These are phyloP conservation scores for Drosophila guanche DNA, from an alignment of 1,140 invertebrate species.

Conservation along the genomic window DNA sequence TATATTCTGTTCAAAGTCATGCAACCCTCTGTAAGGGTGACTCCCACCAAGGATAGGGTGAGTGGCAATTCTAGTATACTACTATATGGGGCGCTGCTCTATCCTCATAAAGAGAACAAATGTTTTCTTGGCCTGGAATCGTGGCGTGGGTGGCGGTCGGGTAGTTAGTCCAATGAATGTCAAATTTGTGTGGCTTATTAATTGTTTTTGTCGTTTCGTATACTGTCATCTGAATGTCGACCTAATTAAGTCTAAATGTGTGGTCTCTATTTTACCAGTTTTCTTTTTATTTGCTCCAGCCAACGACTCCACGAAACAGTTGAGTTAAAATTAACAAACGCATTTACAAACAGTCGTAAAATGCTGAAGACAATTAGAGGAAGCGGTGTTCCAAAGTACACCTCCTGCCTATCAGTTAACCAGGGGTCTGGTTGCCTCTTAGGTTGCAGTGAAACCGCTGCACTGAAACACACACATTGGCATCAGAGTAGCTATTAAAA, in stretches of 20 bases:
- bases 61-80: slow-evolving; percentile 22
- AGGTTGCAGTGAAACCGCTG: slow-evolving; percentile 4
- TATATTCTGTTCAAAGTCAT: too few species aligned
- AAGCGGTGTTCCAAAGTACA: too few species aligned
- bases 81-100: slow-evolving; percentile 18
- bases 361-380: slow-evolving; percentile 33
- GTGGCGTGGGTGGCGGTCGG: slow-evolving; percentile 34
- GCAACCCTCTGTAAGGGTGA: neutral
- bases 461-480: neutral
- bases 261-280: slow-evolving; percentile 27
- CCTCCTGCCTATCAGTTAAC: neutral
- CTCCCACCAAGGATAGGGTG: neutral
- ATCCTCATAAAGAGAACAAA: slow-evolving; percentile 41
- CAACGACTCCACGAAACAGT: slow-evolving; percentile 31
- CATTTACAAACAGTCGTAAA: slow-evolving; percentile 17
- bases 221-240: slow-evolving; percentile 13
- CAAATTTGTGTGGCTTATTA: slow-evolving; percentile 77
- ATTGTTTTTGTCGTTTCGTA: slow-evolving; percentile 64
- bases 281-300: slow-evolving; percentile 2
- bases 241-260: slow-evolving; percentile 78
- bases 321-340: slow-evolving; percentile 1
- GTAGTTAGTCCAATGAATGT: slow-evolving; percentile 59
- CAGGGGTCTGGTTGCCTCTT: neutral
- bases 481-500: slow-evolving; percentile 7
- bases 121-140: slow-evolving; percentile 32